Conservation (phyloP, 2,797 vertebrate species). For the Thalassophryne amazonica region DNA sequence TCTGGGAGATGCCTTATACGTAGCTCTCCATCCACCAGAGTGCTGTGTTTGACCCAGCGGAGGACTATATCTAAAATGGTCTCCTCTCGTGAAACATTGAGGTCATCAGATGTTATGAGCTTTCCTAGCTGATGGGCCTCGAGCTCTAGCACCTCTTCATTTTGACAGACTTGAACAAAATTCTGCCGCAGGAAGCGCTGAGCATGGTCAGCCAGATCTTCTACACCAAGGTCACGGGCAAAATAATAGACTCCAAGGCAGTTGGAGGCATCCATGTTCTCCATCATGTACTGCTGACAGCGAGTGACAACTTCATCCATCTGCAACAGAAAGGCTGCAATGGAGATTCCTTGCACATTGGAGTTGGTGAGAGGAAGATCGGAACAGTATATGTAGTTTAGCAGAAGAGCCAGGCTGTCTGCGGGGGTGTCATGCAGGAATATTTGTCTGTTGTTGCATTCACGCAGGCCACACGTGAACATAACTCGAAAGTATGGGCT, state of each 20-base stretch:
- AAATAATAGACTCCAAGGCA: constrained; percentile 94
- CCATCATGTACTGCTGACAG: constrained; percentile 91
- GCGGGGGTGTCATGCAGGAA: constrained; percentile 84
- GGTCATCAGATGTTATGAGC: constrained; percentile 89
- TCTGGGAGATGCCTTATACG: constrained; percentile 83
- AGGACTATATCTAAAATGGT: constrained; percentile 93
- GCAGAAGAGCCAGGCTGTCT: constrained; percentile 84
- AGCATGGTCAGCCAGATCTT: constrained; percentile 87
- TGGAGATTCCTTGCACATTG: constrained; percentile 91
- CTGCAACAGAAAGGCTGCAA: constrained; percentile 91
- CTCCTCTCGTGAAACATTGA: constrained; percentile 93
- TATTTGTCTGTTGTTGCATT: constrained; percentile 86
- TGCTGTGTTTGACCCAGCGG: constrained; percentile 85
- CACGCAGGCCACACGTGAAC: constrained; percentile 94
- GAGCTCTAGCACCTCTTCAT: constrained; percentile 91
- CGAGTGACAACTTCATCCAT: constrained; percentile 90
- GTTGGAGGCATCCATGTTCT: constrained; percentile 95
- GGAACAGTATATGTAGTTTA: constrained; percentile 91
- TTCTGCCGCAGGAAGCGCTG: constrained; percentile 86
- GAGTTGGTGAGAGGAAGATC: constrained; percentile 81
- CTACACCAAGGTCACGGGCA: constrained; percentile 91
- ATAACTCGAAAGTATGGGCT: constrained; percentile 98
- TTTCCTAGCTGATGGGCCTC: constrained; percentile 87
- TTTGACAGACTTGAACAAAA: constrained; percentile 92
- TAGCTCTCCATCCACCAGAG: constrained; percentile 55